Evolutionary conservation across 2,888 invertebrate genomes (phyloP).

Genomic region (Acronicta psi): DNA sequence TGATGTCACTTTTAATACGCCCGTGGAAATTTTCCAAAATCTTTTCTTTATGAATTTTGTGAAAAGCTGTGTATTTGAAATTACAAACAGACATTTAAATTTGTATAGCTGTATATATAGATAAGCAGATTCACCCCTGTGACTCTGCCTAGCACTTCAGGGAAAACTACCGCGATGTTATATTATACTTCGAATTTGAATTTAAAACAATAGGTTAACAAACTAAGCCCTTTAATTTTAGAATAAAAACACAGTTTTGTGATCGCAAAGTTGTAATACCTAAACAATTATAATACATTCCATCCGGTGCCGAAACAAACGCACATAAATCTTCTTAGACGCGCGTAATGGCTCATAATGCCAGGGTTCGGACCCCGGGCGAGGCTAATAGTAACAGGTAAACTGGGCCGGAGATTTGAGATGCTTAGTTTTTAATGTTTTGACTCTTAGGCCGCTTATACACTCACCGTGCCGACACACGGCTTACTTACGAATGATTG

Average conservation of each 20-base stretch:
- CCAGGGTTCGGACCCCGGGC: slow-evolving; percentile 62
- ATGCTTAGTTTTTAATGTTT: background rate
- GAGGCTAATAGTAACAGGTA: slow-evolving; percentile 49
- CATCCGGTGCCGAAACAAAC: slow-evolving; percentile 59
- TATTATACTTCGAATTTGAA: background rate
- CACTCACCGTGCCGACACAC: too few relatives aligned
- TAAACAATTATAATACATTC: slow-evolving; percentile 50
- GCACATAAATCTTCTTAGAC: slow-evolving; percentile 70
- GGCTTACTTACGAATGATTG: too few relatives aligned
- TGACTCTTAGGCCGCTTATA: too few relatives aligned
- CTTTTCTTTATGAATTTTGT: too few relatives aligned
- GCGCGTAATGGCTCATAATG: slow-evolving; percentile 71
- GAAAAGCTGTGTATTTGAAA: too few relatives aligned
- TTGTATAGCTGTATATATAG: too few relatives aligned
- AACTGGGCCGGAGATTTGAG: slow-evolving; percentile 45
- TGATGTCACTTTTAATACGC: too few relatives aligned
- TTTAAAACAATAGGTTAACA: background rate
- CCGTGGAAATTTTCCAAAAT: too few relatives aligned
- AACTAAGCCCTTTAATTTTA: slow-evolving; percentile 12
- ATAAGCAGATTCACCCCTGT: too few relatives aligned
- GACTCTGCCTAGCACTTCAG: too few relatives aligned
- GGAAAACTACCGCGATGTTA: too few relatives aligned
- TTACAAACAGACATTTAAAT: too few relatives aligned
- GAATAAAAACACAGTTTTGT: slow-evolving; percentile 10
- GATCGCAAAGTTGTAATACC: slow-evolving; percentile 32